These are phyloP conservation scores for Bruchidius siliquastri DNA, from an alignment of 2,888 invertebrate species.

Conservation along the genomic window DNA sequence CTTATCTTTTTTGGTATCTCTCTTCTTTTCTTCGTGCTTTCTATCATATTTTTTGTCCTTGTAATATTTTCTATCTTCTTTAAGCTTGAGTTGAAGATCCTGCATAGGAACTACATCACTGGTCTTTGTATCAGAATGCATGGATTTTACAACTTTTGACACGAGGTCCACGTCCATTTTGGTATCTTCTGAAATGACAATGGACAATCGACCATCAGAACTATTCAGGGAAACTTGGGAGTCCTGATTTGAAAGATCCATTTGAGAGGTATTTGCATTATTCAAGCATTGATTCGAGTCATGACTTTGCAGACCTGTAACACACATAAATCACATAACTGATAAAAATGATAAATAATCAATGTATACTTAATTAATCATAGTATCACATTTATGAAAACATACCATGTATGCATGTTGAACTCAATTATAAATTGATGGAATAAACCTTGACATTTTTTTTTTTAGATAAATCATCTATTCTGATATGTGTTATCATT, in stretches of 20 bases:
- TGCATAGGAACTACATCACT: background rate
- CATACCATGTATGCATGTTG: too few relatives aligned
- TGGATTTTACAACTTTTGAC: conserved; percentile 9
- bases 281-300: conserved; percentile 39
- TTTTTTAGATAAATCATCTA: too few relatives aligned
- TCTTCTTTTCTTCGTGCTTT: conserved; percentile 19
- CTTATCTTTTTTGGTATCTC: conserved; percentile 10
- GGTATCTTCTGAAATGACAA: conserved; percentile 51
- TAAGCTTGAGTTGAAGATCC: conserved; percentile 3
- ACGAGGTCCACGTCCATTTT: conserved; percentile 43
- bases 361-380: too few relatives aligned
- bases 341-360: too few relatives aligned
- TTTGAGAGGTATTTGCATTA: conserved; percentile 25
- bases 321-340: conserved; percentile 1
- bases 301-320: conserved; percentile 50
- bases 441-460: too few relatives aligned
- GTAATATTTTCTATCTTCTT: conserved; percentile 7
- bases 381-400: too few relatives aligned
- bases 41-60: conserved; percentile 11
- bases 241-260: conserved; percentile 53
- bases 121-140: conserved; percentile 11
- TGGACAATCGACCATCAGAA: conserved; percentile 55
- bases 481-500: too few relatives aligned
- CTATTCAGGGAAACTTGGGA: conserved; percentile 60
- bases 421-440: too few relatives aligned